Conservation (phyloP, 2,797 vertebrate genomes). For the Alca torda region DNA sequence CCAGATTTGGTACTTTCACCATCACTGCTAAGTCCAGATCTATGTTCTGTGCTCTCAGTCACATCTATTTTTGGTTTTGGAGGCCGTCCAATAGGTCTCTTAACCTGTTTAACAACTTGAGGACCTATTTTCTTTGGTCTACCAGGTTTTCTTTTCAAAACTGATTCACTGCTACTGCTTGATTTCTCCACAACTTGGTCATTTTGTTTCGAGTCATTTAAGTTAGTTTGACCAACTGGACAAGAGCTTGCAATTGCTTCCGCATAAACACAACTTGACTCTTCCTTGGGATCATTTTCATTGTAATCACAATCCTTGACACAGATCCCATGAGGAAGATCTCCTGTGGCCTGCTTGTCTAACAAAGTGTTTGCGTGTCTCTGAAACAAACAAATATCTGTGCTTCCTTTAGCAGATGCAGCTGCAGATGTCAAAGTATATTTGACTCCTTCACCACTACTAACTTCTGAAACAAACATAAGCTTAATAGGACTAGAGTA, state of each 20-base stretch:
- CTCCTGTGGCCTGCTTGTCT: conserved; percentile 40
- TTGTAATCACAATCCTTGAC: conserved; percentile 60
- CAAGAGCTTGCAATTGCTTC: conserved; percentile 28
- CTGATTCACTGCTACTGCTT: conserved; percentile 56
- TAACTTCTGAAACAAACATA: conserved; percentile 93
- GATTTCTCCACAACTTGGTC: conserved; percentile 63
- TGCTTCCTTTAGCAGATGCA: conserved; percentile 72
- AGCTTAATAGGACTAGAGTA: conserved; percentile 95
- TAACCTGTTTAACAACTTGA: conserved; percentile 87
- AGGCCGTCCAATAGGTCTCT: conserved; percentile 92
- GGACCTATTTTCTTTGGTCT: conserved; percentile 92
- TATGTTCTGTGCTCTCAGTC: conserved; percentile 42
- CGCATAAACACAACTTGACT: neutral
- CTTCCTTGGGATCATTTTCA: conserved; percentile 52
- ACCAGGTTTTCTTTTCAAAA: conserved; percentile 89
- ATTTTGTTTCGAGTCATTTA: conserved; percentile 55
- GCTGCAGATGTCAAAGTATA: conserved; percentile 89
- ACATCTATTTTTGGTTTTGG: conserved; percentile 83
- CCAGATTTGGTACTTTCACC: conserved; percentile 62
- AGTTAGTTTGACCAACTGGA: neutral
- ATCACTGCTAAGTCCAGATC: conserved; percentile 31
- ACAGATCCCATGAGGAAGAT: conserved; percentile 45
- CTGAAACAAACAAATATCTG: conserved; percentile 78
- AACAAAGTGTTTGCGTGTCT: conserved; percentile 74
- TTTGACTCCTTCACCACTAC: conserved; percentile 85